Base-by-base conservation (phyloP, 1,140 invertebrate genomes). In the Drosophila baimaii region DNA sequence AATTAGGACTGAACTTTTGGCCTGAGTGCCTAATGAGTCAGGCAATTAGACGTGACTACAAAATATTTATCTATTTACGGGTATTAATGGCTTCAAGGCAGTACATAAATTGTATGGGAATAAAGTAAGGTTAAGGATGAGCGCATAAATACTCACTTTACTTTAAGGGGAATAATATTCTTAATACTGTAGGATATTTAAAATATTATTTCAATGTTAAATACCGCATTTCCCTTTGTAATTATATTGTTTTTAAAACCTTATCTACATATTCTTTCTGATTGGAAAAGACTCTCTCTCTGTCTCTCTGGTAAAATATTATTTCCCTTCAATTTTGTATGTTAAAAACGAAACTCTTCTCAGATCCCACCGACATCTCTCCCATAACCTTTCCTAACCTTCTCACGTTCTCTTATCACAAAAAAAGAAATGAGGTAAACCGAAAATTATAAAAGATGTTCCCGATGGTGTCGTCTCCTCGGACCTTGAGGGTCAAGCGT, bases 361-460 rank as follows among this genome's bases (percentile, higher is more conserved):
- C 54, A 68, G 62, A 77, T 77, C 62, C 62, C 73, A 43, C 72
- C 73, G 73, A 76, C 72, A 23, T 52, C 23, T 52, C 23, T 54
- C 43, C 49, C 69, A 75, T 74, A 77, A 77, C 73, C 73, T 77
- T 66, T 69, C 62, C 65, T 33, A 77, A 76, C 73, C 72, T 76
- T 77, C 73, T 77, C 73, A 77, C 73, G 73, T 77, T 77, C 46
- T 75, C 72, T 77, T 77, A 77, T 76, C 73, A 46, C 33, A 72
- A 72, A 47, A 21, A 43, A 70, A 68, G 49, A 37, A 68, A 39
- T 54, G 27, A 54, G 39, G 47, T 25, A 66, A 66, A 13, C 62
- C 47, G 21, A 65, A 72, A 68, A 77, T 66, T 77, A 76, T 76
- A 76, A 76, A 76, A 76, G 73, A 77, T 76, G 59, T 78, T 79